phyloP scores from a whole-genome alignment of 2,888 invertebrate species.

The Ormyrus pomaceus region DNA sequence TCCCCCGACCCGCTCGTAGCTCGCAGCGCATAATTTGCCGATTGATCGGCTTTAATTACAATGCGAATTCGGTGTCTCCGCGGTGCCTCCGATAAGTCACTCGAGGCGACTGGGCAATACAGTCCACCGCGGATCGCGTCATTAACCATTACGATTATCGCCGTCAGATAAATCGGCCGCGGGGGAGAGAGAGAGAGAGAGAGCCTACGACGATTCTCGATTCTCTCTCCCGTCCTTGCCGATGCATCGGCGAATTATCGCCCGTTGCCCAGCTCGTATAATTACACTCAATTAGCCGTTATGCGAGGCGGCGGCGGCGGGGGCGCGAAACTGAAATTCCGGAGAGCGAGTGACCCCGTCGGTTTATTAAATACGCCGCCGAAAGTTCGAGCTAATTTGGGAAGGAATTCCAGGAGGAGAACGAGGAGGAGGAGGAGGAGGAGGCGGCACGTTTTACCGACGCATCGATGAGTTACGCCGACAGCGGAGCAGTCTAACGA shows the following conservation, averaged over 20 bases:
- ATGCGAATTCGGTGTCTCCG: conserved; percentile 35
- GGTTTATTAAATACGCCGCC: conserved; percentile 13
- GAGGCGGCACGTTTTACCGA: conserved; percentile 2
- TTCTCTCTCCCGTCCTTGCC: neutral
- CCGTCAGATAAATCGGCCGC: conserved; percentile 26
- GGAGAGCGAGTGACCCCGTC: neutral
- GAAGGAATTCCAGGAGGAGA: neutral
- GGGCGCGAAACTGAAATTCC: neutral
- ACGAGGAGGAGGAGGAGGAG: neutral
- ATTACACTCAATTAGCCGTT: conserved; percentile 33
- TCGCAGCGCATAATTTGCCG: conserved; percentile 53
- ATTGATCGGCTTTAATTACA: conserved; percentile 59
- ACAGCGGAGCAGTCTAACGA: neutral
- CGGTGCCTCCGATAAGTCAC: conserved; percentile 16
- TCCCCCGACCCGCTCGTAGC: neutral
- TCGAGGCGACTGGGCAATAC: neutral
- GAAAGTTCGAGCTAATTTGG: conserved; percentile 10
- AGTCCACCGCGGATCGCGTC: conserved; percentile 12
- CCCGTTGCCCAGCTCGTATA: conserved; percentile 1
- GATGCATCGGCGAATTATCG: conserved; percentile 12
- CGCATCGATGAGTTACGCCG: conserved; percentile 3
- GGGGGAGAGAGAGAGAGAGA: neutral
- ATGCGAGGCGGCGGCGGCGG: neutral
- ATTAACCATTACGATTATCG: conserved; percentile 53
- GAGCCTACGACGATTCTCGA: neutral